phyloP scores from a whole-genome alignment of 2,888 invertebrate genomes.

The Sicus ferrugineus region DNA sequence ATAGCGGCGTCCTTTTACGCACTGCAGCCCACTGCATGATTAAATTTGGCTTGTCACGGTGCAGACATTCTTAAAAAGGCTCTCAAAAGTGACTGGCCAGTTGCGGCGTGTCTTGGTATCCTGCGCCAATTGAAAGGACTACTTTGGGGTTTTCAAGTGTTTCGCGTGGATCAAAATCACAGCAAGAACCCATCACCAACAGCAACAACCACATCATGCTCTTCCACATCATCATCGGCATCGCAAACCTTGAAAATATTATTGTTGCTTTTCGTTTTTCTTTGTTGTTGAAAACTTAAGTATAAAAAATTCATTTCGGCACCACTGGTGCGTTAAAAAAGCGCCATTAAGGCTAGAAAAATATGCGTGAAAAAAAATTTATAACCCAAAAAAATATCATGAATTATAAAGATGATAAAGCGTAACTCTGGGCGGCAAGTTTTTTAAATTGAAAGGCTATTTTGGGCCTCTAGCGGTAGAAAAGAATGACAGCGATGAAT shows the following conservation, averaged over 20 bases:
- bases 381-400: not conserved
- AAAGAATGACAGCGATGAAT: too few relatives aligned
- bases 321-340: conserved; percentile 53
- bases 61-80: too few relatives aligned
- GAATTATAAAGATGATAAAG: not conserved
- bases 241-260: not conserved
- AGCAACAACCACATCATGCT: not conserved
- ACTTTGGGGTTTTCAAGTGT: not conserved
- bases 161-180: too few relatives aligned
- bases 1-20: too few relatives aligned
- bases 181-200: too few relatives aligned
- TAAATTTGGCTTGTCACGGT: too few relatives aligned
- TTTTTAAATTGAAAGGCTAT: not conserved
- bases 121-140: not conserved
- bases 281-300: conserved; percentile 54
- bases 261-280: conserved; percentile 1
- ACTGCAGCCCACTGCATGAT: too few relatives aligned
- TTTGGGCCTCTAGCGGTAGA: too few relatives aligned
- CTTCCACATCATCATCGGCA: not conserved
- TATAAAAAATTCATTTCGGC: conserved; percentile 58
- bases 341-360: not conserved
- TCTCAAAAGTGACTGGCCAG: too few relatives aligned
- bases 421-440: not conserved
- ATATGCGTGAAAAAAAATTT: not conserved
- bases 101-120: too few relatives aligned